phyloP scores from a whole-genome alignment of 2,888 invertebrate species.

The Ferrisia virgata region DNA sequence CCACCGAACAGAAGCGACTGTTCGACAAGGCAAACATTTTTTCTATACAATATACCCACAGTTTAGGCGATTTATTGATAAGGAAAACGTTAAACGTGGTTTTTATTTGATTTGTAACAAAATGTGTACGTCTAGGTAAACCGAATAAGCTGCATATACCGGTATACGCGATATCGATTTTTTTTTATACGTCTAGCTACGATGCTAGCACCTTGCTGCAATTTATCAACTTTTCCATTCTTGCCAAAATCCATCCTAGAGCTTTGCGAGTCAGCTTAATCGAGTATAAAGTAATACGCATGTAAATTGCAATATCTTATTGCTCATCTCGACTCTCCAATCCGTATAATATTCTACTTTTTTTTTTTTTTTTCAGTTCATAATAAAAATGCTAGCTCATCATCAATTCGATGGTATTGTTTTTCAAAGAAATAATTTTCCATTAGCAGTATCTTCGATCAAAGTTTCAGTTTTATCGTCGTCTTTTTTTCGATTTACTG shows the following conservation, averaged over 20 bases:
- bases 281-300: slow-evolving; percentile 3
- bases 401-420: too few relatives aligned
- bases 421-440: background rate
- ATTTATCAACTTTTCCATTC: slow-evolving; percentile 4
- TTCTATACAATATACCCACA: background rate
- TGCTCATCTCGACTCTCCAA: background rate
- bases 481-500: too few relatives aligned
- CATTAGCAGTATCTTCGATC: background rate
- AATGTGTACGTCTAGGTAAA: background rate
- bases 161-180: background rate
- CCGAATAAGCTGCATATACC: slow-evolving; percentile 10
- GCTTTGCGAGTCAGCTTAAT: background rate
- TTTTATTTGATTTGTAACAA: slow-evolving; percentile 7
- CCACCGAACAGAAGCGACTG: background rate
- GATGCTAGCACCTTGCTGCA: too few relatives aligned
- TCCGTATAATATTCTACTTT: background rate
- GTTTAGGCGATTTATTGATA: background rate
- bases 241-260: background rate
- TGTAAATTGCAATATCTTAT: background rate
- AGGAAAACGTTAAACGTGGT: background rate
- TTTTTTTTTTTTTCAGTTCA: background rate
- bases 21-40: background rate
- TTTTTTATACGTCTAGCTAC: background rate
- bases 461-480: background rate
- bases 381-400: background rate